Percentiles rank a stretch among this genome's conserved stretches.
These are phyloP conservation scores for Chrysaora quinquecirrha DNA, from an alignment of 30 jellyfish, hydroid and myxozoan species.

Conservation along the genomic window DNA sequence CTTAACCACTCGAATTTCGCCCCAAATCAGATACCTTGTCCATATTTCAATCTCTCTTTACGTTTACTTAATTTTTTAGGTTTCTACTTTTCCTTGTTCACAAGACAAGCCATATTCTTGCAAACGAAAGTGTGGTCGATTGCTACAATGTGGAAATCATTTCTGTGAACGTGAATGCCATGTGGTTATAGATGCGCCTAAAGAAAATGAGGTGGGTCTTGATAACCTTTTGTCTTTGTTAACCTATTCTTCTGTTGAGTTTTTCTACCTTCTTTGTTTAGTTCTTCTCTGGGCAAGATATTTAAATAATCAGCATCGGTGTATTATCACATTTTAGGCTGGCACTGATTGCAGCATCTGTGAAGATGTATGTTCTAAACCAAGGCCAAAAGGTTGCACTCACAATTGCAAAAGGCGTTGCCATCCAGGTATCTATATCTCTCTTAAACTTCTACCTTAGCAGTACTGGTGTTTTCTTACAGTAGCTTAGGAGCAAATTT, in stretches of 20 bases:
- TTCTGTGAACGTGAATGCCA: slow-evolving; percentile 87
- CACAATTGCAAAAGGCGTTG: slow-evolving; percentile 84
- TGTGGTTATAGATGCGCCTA: slow-evolving; percentile 57
- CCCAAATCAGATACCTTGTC: background rate
- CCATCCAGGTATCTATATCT: slow-evolving; percentile 81
- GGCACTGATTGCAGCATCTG: slow-evolving; percentile 78
- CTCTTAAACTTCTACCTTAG: background rate
- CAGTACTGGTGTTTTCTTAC: background rate
- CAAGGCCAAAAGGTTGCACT: slow-evolving; percentile 88
- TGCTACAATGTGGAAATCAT: slow-evolving; percentile 83
- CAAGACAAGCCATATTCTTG: slow-evolving; percentile 82
- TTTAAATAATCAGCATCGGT: too few species aligned
- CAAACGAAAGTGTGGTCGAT: slow-evolving; percentile 73
- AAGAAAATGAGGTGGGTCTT: slow-evolving; percentile 34
- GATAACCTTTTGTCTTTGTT: background rate
- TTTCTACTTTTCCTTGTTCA: slow-evolving; percentile 66
- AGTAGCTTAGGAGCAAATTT: background rate
- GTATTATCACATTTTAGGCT: too few species aligned
- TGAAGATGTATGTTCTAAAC: slow-evolving; percentile 81
- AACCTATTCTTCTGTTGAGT: too few species aligned
- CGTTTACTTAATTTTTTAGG: slow-evolving; percentile 34
- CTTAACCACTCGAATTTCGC: background rate
- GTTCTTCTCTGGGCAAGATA: too few species aligned
- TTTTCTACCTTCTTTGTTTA: background rate
- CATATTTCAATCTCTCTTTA: background rate